Evolutionary conservation across 2,797 vertebrate species (phyloP).

Genomic region (Leucoraja ocellata): DNA sequence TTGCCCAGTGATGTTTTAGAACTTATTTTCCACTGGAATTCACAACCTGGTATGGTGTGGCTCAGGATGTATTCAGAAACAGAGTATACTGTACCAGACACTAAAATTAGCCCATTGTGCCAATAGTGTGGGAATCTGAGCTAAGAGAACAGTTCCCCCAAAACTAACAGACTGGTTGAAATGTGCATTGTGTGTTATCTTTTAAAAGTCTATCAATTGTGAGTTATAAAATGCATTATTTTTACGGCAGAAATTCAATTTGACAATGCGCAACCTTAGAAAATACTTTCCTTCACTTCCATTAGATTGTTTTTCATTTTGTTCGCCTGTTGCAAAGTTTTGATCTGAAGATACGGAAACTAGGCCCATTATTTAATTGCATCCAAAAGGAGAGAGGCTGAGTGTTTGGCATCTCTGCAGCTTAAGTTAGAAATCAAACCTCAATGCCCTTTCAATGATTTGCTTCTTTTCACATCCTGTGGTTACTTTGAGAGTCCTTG

Average conservation of each 20-base stretch:
- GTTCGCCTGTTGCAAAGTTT: neutral
- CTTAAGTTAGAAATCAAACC: neutral
- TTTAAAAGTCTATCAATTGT: constrained; percentile 2
- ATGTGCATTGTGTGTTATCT: neutral
- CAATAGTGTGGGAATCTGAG: neutral
- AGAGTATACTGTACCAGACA: neutral
- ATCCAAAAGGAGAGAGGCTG: neutral
- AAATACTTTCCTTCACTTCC: neutral
- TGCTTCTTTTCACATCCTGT: neutral
- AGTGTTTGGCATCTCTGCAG: neutral
- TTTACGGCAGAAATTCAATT: neutral
- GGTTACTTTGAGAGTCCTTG: neutral
- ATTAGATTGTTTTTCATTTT: neutral
- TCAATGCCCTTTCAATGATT: neutral
- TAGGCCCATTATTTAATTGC: neutral
- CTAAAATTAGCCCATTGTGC: neutral
- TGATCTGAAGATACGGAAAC: neutral
- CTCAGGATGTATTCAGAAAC: neutral
- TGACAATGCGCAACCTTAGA: neutral
- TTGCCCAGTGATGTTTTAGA: neutral
- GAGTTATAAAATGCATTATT: neutral
- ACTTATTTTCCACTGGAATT: neutral
- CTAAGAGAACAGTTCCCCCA: neutral
- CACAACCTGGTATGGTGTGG: neutral
- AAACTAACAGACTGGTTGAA: neutral